These are phyloP conservation scores for Orientallactaga bullata DNA, from an alignment of 2,113 vertebrate genomes.

Conservation along the genomic window DNA sequence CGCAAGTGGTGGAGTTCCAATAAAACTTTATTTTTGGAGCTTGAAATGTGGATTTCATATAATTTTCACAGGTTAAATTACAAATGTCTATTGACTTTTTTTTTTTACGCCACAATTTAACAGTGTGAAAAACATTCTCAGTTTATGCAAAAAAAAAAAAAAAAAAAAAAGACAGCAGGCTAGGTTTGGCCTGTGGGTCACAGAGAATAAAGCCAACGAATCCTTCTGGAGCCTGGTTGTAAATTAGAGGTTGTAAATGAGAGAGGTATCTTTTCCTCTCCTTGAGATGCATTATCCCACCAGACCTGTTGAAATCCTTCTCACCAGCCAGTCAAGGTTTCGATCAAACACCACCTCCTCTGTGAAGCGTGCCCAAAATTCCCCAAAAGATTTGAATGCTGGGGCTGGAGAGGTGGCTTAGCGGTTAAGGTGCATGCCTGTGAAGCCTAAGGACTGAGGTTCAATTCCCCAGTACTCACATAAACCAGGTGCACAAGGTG, in stretches of 20 bases:
- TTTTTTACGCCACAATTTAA: background rate
- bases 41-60: slow-evolving; percentile 22
- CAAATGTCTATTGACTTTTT: background rate
- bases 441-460: no score
- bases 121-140: background rate
- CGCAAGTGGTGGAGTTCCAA: background rate
- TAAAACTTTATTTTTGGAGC: slow-evolving; percentile 28
- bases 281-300: slow-evolving; percentile 4
- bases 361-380: slow-evolving; percentile 3
- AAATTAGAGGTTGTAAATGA: background rate
- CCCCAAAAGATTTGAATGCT: slow-evolving; percentile 25
- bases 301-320: slow-evolving; percentile 38
- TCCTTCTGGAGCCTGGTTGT: slow-evolving; percentile 1
- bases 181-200: background rate
- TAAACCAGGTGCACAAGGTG: no score
- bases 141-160: background rate
- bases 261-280: background rate
- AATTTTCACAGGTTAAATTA: slow-evolving; percentile 17
- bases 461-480: no score
- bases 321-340: background rate
- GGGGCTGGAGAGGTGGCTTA: no score
- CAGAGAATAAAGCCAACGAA: background rate
- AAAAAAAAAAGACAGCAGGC: background rate
- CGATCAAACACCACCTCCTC: background rate
- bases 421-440: no score